These are phyloP conservation scores for Jacana jacana DNA, from an alignment of 2,113 vertebrate genomes.

Conservation along the genomic window DNA sequence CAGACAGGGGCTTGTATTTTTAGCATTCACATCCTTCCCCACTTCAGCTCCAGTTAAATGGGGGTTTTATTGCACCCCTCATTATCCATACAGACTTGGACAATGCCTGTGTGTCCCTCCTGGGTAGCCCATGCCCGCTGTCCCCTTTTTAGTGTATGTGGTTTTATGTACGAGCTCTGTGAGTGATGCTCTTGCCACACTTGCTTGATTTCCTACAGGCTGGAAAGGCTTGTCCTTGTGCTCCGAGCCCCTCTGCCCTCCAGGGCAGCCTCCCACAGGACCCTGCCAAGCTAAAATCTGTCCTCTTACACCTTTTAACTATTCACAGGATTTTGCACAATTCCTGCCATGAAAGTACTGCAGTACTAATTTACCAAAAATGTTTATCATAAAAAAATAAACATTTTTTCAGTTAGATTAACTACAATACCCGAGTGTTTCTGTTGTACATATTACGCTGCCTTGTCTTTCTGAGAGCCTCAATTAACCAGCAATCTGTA, in stretches of 20 bases:
- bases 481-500: neutral
- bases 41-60: neutral
- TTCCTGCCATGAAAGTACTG: neutral
- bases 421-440: neutral
- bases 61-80: neutral
- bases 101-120: neutral
- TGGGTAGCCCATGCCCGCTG: neutral
- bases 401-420: neutral
- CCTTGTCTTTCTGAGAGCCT: neutral
- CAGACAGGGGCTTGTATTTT: neutral
- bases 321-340: neutral
- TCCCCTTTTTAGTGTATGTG: neutral
- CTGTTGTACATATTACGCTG: neutral
- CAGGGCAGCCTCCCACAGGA: neutral
- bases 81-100: neutral
- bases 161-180: neutral
- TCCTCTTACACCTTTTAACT: neutral
- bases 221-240: neutral
- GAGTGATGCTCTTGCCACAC: neutral
- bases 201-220: neutral
- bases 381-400: neutral
- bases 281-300: neutral
- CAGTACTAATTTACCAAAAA: neutral
- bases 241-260: neutral
- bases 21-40: neutral